Conservation (phyloP, 2,797 vertebrate species). For the Crenichthys baileyi region DNA sequence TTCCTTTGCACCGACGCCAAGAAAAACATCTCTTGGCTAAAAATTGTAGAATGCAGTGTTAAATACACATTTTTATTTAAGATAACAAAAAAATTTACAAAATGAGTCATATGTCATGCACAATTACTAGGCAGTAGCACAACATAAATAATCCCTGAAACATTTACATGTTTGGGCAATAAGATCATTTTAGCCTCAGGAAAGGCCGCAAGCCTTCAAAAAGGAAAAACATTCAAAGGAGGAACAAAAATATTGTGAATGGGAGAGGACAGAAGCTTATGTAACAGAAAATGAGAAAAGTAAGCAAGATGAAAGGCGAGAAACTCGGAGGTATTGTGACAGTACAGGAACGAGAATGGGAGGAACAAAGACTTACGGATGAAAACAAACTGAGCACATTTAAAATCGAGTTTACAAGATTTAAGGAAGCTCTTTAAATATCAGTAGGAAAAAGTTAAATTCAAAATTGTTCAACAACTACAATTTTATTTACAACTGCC, state of each 20-base stretch:
- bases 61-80: constrained; percentile 18
- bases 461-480: neutral
- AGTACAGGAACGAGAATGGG: constrained; percentile 19
- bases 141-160: constrained; percentile 12
- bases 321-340: constrained; percentile 17
- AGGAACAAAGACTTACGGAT: constrained; percentile 15
- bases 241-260: constrained; percentile 5
- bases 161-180: constrained; percentile 21
- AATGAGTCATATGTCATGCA: constrained; percentile 14
- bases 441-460: neutral
- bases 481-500: neutral
- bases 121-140: neutral
- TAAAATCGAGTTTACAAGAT: neutral
- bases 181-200: constrained; percentile 42
- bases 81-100: constrained; percentile 38
- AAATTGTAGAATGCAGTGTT: constrained; percentile 18
- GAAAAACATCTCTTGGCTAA: constrained; percentile 59
- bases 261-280: constrained; percentile 46
- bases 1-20: constrained; percentile 67
- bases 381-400: constrained; percentile 5
- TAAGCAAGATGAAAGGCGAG: constrained; percentile 34
- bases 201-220: constrained; percentile 30
- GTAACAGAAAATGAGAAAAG: constrained; percentile 41
- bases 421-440: neutral
- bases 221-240: constrained; percentile 45